These are phyloP conservation scores for Aphodius granarius DNA, from an alignment of 2,888 invertebrate species.

Conservation along the genomic window DNA sequence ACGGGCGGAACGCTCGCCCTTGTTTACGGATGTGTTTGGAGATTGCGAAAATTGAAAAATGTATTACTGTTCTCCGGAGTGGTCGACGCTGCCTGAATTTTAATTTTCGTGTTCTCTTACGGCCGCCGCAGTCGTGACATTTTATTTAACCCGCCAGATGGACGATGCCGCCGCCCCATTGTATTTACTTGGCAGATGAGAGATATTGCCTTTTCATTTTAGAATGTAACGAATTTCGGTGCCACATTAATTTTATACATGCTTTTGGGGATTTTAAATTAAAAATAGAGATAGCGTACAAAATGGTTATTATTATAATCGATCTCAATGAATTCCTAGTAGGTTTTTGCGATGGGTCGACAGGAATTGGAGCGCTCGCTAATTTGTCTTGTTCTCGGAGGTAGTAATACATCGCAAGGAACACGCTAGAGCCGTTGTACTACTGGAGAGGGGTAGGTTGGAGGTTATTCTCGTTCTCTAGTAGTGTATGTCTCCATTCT, in stretches of 20 bases:
- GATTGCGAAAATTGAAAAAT: conserved; percentile 27
- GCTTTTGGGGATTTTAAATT: not conserved
- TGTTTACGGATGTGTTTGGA: conserved; percentile 18
- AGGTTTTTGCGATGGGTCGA: conserved; percentile 10
- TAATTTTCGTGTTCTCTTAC: conserved; percentile 23
- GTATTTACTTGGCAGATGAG: not conserved
- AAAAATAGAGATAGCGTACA: not conserved
- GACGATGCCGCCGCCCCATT: not conserved
- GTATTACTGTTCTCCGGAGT: conserved; percentile 16
- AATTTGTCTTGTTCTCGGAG: conserved; percentile 48
- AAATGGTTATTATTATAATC: too few species aligned
- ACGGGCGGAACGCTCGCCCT: not conserved
- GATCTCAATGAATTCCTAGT: conserved; percentile 19
- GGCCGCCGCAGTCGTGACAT: conserved; percentile 11
- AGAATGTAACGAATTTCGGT: not conserved
- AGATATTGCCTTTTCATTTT: not conserved
- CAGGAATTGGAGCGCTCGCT: conserved; percentile 26
- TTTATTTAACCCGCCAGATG: conserved; percentile 14
- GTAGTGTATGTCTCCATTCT: conserved; percentile 46
- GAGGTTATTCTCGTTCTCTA: conserved; percentile 18
- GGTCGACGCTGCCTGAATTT: conserved; percentile 23
- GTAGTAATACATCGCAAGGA: conserved; percentile 46
- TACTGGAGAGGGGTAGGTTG: not conserved
- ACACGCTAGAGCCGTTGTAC: conserved; percentile 41
- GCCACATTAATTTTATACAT: not conserved